phyloP scores from a whole-genome alignment of 2,113 vertebrate species.

The Polypterus bichir region DNA sequence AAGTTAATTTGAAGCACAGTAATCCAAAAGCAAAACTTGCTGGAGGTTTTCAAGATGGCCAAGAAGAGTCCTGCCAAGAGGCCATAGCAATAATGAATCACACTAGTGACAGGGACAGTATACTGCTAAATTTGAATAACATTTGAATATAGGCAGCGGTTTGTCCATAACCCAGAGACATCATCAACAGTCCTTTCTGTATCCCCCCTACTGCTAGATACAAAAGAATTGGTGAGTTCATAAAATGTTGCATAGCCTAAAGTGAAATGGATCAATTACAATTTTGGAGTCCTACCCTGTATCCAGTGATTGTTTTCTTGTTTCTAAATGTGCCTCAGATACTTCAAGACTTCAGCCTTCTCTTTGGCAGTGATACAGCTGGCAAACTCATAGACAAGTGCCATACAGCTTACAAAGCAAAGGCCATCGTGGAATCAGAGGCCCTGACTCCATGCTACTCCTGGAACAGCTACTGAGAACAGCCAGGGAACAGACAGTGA shows the following conservation, averaged over 20 bases:
- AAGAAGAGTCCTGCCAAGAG: constrained; percentile 8
- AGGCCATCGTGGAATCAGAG: too few species aligned
- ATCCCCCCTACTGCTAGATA: constrained; percentile 3
- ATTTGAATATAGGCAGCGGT: constrained; percentile 17
- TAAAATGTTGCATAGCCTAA: not conserved
- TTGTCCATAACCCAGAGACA: constrained; percentile 10
- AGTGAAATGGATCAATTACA: not conserved
- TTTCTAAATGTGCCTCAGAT: not conserved
- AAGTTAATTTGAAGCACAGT: too few species aligned
- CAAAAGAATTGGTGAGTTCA: constrained; percentile 4
- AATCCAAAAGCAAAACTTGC: too few species aligned
- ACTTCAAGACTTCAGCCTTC: constrained; percentile 9
- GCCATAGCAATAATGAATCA: constrained; percentile 14
- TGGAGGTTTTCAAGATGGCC: too few species aligned
- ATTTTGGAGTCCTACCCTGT: not conserved
- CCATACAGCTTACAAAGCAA: too few species aligned
- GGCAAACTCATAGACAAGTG: constrained; percentile 2
- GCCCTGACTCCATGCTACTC: too few species aligned
- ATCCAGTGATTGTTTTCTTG: too few species aligned
- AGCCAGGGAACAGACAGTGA: too few species aligned
- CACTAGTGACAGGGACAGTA: constrained; percentile 9
- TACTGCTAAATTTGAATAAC: constrained; percentile 17
- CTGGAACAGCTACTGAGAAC: too few species aligned
- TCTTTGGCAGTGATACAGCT: constrained; percentile 1
- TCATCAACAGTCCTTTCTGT: constrained; percentile 6